These are phyloP conservation scores for Philopotamus ludificatus DNA, from an alignment of 1,140 invertebrate genomes.

Conservation along the genomic window DNA sequence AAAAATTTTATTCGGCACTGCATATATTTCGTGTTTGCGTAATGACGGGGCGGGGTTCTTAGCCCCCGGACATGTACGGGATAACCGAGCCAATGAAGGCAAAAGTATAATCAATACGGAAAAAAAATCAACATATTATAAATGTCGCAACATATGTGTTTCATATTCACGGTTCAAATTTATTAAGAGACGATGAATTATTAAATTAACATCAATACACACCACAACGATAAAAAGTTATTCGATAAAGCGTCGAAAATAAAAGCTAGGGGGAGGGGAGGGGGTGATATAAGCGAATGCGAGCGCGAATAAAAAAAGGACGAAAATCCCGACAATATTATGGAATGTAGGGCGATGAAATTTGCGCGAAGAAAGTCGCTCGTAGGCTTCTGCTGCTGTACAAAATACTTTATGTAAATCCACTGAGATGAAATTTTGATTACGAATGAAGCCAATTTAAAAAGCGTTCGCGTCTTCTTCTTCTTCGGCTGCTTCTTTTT, in stretches of 20 bases:
- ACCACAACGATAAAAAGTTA: no score
- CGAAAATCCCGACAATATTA: conserved; percentile 30
- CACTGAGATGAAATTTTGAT: conserved; percentile 35
- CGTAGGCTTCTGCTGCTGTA: conserved; percentile 18
- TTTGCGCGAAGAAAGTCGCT: conserved; percentile 25
- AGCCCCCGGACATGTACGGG: not conserved
- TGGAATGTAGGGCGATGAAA: conserved; percentile 26
- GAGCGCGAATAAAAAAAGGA: no score
- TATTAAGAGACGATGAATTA: no score
- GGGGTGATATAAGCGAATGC: no score
- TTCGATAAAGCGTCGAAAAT: no score
- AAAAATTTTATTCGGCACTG: conserved; percentile 39
- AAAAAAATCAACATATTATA: no score
- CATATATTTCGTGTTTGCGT: conserved; percentile 26
- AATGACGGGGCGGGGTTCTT: conserved; percentile 6
- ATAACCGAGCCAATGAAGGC: no score
- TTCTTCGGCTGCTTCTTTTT: conserved; percentile 13
- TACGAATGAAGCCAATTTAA: conserved; percentile 39
- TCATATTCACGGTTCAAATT: no score
- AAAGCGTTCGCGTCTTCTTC: conserved; percentile 30
- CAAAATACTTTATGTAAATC: conserved; percentile 35
- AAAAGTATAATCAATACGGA: no score
- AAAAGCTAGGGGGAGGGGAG: no score
- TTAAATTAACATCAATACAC: no score
- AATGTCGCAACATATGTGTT: no score